A percentile compares a stretch with the other conserved stretches of the same genome.
Conservation (phyloP, 1,140 invertebrate genomes). For the Aphidius gifuensis region DNA sequence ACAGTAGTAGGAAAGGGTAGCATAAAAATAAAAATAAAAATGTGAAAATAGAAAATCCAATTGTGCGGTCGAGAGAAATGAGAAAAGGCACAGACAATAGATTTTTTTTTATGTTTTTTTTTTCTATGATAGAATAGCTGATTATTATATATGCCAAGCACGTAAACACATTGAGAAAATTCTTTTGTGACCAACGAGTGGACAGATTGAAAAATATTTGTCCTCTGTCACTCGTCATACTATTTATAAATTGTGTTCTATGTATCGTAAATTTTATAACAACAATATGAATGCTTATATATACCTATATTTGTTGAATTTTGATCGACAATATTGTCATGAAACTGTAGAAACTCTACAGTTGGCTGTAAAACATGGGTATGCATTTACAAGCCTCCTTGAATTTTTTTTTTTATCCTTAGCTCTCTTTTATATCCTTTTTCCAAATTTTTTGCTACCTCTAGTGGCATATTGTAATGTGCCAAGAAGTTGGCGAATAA, state of each 20-base stretch:
- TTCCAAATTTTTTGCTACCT: not conserved
- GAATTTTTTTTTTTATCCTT: not conserved
- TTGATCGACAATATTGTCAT: too few species aligned
- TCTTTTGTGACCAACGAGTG: slow-evolving; percentile 38
- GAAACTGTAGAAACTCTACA: too few species aligned
- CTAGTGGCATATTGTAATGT: slow-evolving; percentile 55
- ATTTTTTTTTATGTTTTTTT: not conserved
- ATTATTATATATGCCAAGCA: slow-evolving; percentile 33
- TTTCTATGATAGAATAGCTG: not conserved
- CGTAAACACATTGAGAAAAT: slow-evolving; percentile 41
- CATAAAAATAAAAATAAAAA: too few species aligned
- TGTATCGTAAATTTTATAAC: not conserved
- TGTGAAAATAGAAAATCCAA: not conserved
- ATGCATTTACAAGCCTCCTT: too few species aligned
- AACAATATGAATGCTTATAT: too few species aligned
- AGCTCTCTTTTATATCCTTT: not conserved
- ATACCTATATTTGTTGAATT: too few species aligned
- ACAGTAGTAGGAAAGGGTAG: too few species aligned
- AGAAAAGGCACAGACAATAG: slow-evolving; percentile 28
- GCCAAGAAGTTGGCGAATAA: slow-evolving; percentile 55
- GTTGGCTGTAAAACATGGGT: too few species aligned
- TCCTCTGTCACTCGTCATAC: slow-evolving; percentile 19
- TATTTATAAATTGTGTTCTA: not conserved
- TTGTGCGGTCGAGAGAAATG: slow-evolving; percentile 18
- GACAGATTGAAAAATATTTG: slow-evolving; percentile 47